Percentiles rank a stretch among this genome's conserved stretches.
phyloP scores from a whole-genome alignment of 2,797 vertebrate species.

The Anguilla marmorata region DNA sequence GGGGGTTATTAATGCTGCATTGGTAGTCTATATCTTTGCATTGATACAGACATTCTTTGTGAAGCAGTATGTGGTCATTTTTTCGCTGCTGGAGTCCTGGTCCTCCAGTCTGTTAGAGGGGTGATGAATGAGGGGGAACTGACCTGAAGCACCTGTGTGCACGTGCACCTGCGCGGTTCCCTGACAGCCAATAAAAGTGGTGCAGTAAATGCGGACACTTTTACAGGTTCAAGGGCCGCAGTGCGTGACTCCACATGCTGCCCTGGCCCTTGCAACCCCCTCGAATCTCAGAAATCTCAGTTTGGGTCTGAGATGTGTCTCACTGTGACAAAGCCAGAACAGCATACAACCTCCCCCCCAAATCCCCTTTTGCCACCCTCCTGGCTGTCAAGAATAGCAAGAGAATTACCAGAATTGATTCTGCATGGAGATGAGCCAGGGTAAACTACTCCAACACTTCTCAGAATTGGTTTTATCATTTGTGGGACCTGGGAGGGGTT shows the following conservation, averaged over 20 bases:
- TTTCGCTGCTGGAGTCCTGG: neutral
- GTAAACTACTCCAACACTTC: slow-evolving; percentile 38
- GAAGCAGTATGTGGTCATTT: neutral
- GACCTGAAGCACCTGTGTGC: slow-evolving; percentile 22
- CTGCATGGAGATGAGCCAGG: slow-evolving; percentile 38
- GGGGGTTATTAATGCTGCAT: too few species aligned
- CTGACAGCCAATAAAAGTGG: slow-evolving; percentile 2
- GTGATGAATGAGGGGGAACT: slow-evolving; percentile 5
- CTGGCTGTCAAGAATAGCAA: slow-evolving; percentile 39
- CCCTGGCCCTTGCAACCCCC: neutral
- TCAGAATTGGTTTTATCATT: slow-evolving; percentile 23
- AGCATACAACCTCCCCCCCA: neutral
- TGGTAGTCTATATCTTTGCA: neutral
- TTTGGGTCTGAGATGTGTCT: slow-evolving; percentile 23
- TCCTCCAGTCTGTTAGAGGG: neutral
- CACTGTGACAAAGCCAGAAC: slow-evolving; percentile 4
- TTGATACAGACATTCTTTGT: neutral
- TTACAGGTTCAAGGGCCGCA: slow-evolving; percentile 22
- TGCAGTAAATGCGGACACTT: slow-evolving; percentile 25
- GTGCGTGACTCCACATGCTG: neutral
- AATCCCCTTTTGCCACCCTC: slow-evolving; percentile 16
- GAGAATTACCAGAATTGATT: slow-evolving; percentile 32
- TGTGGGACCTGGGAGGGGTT: slow-evolving; percentile 30
- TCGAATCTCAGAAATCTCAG: slow-evolving; percentile 12
- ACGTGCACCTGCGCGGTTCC: slow-evolving; percentile 21